Percentiles rank a stretch among this genome's conserved stretches.
These are phyloP conservation scores for Tetramorium parvispinum DNA, from an alignment of 1,140 invertebrate species.

Conservation along the genomic window DNA sequence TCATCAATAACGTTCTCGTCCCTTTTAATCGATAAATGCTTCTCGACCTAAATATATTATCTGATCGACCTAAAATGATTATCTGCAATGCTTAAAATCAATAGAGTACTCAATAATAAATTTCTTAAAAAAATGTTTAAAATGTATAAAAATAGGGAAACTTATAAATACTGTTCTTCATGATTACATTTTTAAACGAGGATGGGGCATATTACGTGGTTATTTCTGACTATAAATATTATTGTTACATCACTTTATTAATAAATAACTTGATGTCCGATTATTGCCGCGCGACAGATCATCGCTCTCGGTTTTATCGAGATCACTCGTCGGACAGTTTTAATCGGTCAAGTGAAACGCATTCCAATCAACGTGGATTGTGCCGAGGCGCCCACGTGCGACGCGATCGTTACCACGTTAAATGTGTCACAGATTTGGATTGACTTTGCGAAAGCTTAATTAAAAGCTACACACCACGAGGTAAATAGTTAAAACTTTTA, in stretches of 20 bases:
- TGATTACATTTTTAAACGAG: not conserved
- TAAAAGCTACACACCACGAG: not conserved
- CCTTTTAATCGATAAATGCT: conserved; percentile 17
- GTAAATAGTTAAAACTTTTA: not conserved
- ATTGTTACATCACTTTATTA: conserved; percentile 12
- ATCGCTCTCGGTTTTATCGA: not conserved
- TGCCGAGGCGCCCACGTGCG: not conserved
- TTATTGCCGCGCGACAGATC: conserved; percentile 4
- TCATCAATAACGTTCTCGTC: not conserved
- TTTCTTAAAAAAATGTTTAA: not conserved
- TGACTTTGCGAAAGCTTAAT: conserved; percentile 3
- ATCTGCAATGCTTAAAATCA: not conserved
- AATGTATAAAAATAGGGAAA: not conserved
- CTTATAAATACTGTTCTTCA: not conserved
- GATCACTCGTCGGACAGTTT: not conserved
- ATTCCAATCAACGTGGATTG: conserved; percentile 39
- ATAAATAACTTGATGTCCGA: not conserved
- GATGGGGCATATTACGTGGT: not conserved
- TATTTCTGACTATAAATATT: not conserved
- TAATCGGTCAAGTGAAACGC: conserved; percentile 32
- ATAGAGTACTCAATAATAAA: not conserved
- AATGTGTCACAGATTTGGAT: conserved; percentile 19
- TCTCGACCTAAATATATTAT: not conserved
- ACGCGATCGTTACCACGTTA: conserved; percentile 16
- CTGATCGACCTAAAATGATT: no score